Percentiles rank a stretch among this genome's conserved stretches.
Evolutionary conservation across 2,888 invertebrate genomes (phyloP).

Genomic region (Rhagonycha fulva): DNA sequence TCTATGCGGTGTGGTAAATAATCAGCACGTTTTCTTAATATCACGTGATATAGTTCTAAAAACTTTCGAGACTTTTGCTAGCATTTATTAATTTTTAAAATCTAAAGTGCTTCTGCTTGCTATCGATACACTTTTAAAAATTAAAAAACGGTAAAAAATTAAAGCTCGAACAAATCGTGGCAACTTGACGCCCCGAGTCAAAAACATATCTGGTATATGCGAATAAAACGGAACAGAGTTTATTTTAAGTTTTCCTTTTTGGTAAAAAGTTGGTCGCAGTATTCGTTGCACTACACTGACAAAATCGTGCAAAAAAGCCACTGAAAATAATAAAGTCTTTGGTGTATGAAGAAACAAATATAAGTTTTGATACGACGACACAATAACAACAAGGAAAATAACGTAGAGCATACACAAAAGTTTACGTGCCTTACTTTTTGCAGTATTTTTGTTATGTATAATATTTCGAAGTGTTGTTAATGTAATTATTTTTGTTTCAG

Average conservation of each 20-base stretch:
- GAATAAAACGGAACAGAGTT: constrained; percentile 20
- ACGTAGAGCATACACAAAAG: not conserved
- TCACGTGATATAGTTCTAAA: no score
- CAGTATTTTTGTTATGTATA: constrained; percentile 8
- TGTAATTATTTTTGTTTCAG: constrained; percentile 51
- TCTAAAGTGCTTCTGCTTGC: not conserved
- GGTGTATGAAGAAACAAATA: not conserved
- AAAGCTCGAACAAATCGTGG: not conserved
- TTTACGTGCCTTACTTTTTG: not conserved
- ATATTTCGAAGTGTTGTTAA: not conserved
- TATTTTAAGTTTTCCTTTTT: constrained; percentile 20
- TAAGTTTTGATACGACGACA: not conserved
- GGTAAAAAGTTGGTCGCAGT: constrained; percentile 13
- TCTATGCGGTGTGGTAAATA: no score
- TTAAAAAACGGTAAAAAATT: not conserved
- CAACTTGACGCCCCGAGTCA: constrained; percentile 12
- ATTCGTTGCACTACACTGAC: constrained; percentile 22
- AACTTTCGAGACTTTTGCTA: no score
- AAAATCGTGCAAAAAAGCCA: constrained; percentile 21
- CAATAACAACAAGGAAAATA: not conserved
- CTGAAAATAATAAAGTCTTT: constrained; percentile 23
- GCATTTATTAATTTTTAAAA: not conserved
- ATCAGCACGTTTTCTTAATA: no score
- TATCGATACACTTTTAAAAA: not conserved
- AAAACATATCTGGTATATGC: constrained; percentile 23